Conservation (phyloP, 2,113 vertebrate genomes). For the Elachura formosa region DNA sequence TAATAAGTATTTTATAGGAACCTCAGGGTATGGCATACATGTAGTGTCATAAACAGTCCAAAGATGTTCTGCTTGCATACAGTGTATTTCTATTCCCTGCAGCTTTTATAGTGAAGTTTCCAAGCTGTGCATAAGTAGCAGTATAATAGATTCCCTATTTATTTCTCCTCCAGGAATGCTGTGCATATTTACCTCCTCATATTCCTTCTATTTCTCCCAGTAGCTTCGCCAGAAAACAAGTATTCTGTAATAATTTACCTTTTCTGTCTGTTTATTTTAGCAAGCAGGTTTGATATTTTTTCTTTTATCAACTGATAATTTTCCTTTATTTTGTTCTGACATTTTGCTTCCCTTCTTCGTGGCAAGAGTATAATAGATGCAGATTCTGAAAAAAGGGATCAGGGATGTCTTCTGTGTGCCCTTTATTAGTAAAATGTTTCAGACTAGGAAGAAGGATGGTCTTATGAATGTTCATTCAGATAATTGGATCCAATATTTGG, state of each 20-base stretch:
- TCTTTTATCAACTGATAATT: neutral
- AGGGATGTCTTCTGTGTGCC: neutral
- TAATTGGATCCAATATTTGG: neutral
- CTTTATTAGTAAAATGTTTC: neutral
- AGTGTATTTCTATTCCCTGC: neutral
- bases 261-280: neutral
- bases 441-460: neutral
- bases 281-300: neutral
- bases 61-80: neutral
- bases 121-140: neutral
- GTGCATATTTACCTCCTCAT: neutral
- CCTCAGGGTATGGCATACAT: neutral
- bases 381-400: neutral
- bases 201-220: neutral
- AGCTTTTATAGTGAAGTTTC: neutral
- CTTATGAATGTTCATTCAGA: neutral
- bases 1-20: neutral
- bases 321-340: neutral
- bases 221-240: neutral
- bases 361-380: neutral
- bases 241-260: neutral
- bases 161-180: neutral
- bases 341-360: neutral
- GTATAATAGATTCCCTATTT: neutral
- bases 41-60: neutral